These are phyloP conservation scores for Oligia fasciuncula DNA, from an alignment of 2,888 invertebrate genomes.

Conservation along the genomic window DNA sequence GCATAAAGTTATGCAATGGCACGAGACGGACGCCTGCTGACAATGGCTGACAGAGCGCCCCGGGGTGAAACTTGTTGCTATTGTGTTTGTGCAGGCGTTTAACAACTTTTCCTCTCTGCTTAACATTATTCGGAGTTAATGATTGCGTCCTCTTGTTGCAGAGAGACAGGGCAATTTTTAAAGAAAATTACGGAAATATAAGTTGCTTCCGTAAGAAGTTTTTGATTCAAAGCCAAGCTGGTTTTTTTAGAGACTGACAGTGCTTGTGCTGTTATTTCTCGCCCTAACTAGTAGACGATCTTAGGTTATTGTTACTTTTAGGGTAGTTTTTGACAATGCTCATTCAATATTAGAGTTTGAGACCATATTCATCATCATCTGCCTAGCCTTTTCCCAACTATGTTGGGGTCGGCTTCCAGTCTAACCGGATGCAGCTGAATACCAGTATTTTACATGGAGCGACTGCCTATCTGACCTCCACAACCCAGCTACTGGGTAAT, in stretches of 20 bases:
- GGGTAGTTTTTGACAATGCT: not conserved
- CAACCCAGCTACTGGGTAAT: too few species aligned
- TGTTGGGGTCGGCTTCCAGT: too few species aligned
- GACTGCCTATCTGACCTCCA: too few species aligned
- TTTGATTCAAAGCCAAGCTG: conserved; percentile 17
- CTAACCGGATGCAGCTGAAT: too few species aligned
- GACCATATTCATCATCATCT: too few species aligned
- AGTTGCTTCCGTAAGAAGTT: conserved; percentile 9
- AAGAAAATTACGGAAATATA: conserved; percentile 24
- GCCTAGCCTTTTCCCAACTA: too few species aligned
- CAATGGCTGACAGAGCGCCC: conserved; percentile 61
- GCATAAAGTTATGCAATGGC: conserved; percentile 66
- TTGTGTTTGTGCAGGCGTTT: conserved; percentile 75
- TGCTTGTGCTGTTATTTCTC: not conserved
- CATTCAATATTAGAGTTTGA: not conserved
- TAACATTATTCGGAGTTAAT: conserved; percentile 55
- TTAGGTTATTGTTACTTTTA: too few species aligned
- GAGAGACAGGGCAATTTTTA: conserved; percentile 17
- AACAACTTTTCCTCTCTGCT: conserved; percentile 63
- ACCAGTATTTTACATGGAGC: too few species aligned
- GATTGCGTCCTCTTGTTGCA: conserved; percentile 43
- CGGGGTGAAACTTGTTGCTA: conserved; percentile 71
- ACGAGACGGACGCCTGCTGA: conserved; percentile 69
- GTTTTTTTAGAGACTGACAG: not conserved
- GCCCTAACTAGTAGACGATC: not conserved